A percentile compares a stretch with the other conserved stretches of the same genome.
These are phyloP conservation scores for Erethizon dorsatum DNA, from an alignment of 2,797 vertebrate genomes.

Conservation along the genomic window DNA sequence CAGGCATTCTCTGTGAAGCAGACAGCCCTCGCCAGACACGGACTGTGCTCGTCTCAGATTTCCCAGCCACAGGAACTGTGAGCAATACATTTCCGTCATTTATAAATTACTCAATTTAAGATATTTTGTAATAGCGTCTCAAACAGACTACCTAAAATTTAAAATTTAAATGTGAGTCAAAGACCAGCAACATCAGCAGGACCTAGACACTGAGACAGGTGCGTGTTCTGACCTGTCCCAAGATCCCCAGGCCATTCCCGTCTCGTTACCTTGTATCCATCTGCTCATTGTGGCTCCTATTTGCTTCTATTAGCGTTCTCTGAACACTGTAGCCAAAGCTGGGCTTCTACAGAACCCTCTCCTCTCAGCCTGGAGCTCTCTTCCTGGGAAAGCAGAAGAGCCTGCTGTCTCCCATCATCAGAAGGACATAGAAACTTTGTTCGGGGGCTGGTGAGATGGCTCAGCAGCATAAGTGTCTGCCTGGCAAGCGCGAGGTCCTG, in stretches of 20 bases:
- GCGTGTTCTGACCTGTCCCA: neutral
- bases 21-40: neutral
- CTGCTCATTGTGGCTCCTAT: neutral
- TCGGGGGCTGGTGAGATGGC: too few species aligned
- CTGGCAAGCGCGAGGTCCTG: too few species aligned
- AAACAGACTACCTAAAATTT: neutral
- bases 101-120: neutral
- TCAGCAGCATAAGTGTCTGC: too few species aligned
- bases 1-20: neutral
- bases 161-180: neutral
- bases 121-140: neutral
- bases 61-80: neutral
- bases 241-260: neutral
- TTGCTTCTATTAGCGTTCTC: neutral
- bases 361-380: neutral
- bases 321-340: neutral
- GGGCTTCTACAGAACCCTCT: accelerated
- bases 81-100: neutral
- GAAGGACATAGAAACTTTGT: neutral
- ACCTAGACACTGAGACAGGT: neutral
- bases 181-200: neutral
- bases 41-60: neutral
- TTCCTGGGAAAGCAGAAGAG: neutral
- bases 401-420: neutral
- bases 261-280: neutral